Evolutionary conservation across 2,113 vertebrate species (phyloP), one percentile per base, ranked within the genome.

Genomic region (Podarcis muralis): DNA sequence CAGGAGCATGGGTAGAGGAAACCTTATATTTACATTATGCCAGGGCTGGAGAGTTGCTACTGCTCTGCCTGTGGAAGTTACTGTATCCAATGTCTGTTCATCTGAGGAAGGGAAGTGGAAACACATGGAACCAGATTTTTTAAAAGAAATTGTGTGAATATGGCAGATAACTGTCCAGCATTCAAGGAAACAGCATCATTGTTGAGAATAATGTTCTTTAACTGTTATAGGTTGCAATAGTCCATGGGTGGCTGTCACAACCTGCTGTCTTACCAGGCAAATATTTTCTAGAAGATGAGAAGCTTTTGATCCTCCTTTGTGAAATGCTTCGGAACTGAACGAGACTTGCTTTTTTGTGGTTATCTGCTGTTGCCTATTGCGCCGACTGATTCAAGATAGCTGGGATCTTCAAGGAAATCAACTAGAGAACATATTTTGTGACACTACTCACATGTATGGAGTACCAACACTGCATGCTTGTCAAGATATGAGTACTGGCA

Each of bases 391-490:
- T 48, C 32, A 37, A 53, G 88, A 91, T 90, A 90, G 92, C 95
- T 92, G 86, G 93, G 93, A 95, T 92, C 95, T 88, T 43, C 81
- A 27, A 43, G 65, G 48, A 53, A 53, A 53, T 53, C 48, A 0
- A 53, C 48, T 53, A 53, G 48, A 53, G 9, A 48, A 48, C 9
- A 11, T 53, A 53, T 12, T 53, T 53, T 53, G 48, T 53, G 48
- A 53, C 48, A 53, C 48, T 53, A 53, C 48, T 11, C 11, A 53
- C 11, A 12, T 53, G 48, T 53, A 53, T 11, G 48, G 9, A 53
- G 11, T 53, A 53, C 48, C 11, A 53, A 53, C 48, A 11, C 48
- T 9, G 9, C 65, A 66, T 66, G 62, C 16, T 66, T 66, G 65
- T 23, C 65, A 66, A 66, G 20, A 6, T 48, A 11, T 48, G 48